Evolutionary conservation across 1,140 invertebrate genomes (phyloP), one percentile per base, ranked within the genome.

Genomic region (Araneus ventricosus): DNA sequence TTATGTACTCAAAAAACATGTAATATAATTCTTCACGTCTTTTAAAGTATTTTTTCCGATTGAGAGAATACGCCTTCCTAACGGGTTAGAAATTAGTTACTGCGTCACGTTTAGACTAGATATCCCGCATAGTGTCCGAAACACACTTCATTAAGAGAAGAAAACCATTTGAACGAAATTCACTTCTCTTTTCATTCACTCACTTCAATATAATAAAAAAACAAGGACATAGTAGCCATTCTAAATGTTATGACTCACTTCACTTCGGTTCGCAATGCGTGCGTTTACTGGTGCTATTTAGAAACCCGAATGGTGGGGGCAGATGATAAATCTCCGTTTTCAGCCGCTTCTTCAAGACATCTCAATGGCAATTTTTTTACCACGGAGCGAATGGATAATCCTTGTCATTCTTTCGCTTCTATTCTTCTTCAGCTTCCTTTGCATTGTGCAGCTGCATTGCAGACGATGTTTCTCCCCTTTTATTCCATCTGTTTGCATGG

Each of bases 291-390:
- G 37, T 22, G 6, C 39, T 52, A 82, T 82, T 82, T 52, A 82
- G 80, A 27, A 45, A 30, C 80, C 37, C 24, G 24, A 82, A 82
- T 82, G 41, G 22, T 14, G n/a, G 24, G 24, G 24, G 41, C 22
- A 52, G 41, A 45, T 82, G 80, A 82, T 82, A 82, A 82, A 82
- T 82, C 39, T 82, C 41, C 27, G 41, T 52, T 82, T 82, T 82
- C 41, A 52, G 41, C 80, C 14, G 22, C 24, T 45, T 6, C 80
- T 82, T 45, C 39, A 82, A 82, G 80, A 82, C 41, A 24, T 82
- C 80, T 82, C 80, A 82, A 82, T 82, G 80, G 80, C 39, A 22
- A 22, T 24, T 45, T 82, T 82, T 45, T 82, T 82, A 30, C 37
- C 22, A 27, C 22, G 22, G 2, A 30, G 27, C 20, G 67, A 82